phyloP scores from a whole-genome alignment of 2,888 invertebrate genomes.

The Netelia melanura region DNA sequence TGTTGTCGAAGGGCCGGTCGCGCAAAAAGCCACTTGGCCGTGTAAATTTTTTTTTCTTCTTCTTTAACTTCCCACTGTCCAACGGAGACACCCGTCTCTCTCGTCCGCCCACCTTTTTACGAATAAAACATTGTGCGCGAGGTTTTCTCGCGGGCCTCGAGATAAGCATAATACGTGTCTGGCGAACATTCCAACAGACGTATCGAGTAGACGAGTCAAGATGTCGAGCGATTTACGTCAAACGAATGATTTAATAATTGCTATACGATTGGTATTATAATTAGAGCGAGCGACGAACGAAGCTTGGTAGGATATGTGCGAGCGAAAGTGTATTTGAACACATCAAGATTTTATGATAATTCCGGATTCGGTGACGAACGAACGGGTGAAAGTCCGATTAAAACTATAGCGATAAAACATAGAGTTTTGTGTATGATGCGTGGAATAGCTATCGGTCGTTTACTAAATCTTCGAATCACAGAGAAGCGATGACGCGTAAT shows the following conservation, averaged over 20 bases:
- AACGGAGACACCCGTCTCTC: conserved; percentile 48
- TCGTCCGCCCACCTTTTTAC: conserved; percentile 64
- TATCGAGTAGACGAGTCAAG: neutral
- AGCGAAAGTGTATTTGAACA: neutral
- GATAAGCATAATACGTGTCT: neutral
- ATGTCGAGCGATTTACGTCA: neutral
- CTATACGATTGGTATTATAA: neutral
- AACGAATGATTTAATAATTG: neutral
- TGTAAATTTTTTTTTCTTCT: conserved; percentile 22
- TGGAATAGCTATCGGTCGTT: neutral
- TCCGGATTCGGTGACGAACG: neutral
- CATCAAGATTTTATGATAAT: neutral
- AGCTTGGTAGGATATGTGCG: neutral
- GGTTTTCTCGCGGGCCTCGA: conserved; percentile 1
- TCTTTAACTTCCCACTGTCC: conserved; percentile 41
- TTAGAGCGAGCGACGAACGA: neutral
- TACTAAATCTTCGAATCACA: neutral
- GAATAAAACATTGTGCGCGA: conserved; percentile 35
- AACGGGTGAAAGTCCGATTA: neutral
- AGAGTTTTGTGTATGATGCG: neutral
- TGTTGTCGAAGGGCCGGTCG: conserved; percentile 43
- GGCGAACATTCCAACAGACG: neutral
- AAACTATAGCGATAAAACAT: neutral
- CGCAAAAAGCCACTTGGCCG: conserved; percentile 53
- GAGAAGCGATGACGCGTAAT: neutral